phyloP scores from a whole-genome alignment of 1,140 invertebrate genomes.

The Trichonephila inaurata region DNA sequence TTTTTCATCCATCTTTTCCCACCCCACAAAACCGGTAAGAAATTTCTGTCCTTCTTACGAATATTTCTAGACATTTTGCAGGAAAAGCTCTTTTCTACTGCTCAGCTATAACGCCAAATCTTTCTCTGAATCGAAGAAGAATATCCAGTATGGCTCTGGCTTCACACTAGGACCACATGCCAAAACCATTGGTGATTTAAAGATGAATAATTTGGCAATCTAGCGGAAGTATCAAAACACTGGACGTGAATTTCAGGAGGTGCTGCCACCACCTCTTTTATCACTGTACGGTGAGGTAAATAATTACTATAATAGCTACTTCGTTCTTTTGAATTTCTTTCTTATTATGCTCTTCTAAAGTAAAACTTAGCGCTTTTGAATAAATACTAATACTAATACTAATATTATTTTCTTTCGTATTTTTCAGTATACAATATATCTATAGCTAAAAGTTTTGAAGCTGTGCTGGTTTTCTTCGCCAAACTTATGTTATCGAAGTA shows the following conservation, averaged over 20 bases:
- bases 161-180: no score
- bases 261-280: neutral
- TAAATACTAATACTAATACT: no score
- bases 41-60: neutral
- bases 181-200: conserved; percentile 16
- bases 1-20: neutral
- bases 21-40: neutral
- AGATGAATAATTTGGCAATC: neutral
- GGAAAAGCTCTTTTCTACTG: neutral
- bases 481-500: neutral
- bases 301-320: neutral
- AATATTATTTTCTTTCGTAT: no score
- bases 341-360: no score
- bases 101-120: neutral
- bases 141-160: no score
- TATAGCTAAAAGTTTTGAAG: neutral
- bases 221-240: neutral
- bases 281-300: neutral
- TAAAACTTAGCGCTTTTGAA: no score
- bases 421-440: neutral
- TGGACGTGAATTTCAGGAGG: neutral
- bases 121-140: no score
- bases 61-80: neutral
- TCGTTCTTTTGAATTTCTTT: neutral
- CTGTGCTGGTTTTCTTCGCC: neutral